Conservation (phyloP, 2,888 invertebrate genomes). For the Thereva nobilitata region DNA sequence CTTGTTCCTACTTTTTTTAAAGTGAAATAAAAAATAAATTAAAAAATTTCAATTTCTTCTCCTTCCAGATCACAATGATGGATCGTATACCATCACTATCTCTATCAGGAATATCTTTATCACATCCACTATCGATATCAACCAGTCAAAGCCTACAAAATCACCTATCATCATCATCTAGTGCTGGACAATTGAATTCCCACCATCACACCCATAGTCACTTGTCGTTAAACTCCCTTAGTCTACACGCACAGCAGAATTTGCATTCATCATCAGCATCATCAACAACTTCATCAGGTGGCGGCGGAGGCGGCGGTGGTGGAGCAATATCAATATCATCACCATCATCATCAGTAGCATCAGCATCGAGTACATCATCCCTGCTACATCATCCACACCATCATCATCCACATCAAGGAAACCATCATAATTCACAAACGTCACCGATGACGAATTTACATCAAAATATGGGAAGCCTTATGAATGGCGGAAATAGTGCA, state of each 20-base stretch:
- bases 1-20: no score
- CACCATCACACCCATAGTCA: constrained; percentile 50
- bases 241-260: constrained; percentile 45
- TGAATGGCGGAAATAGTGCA: constrained; percentile 58
- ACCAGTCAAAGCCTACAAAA: constrained; percentile 52
- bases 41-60: not conserved
- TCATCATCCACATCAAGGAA: constrained; percentile 37
- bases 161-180: constrained; percentile 53
- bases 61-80: constrained; percentile 54
- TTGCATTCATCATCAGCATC: constrained; percentile 41
- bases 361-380: constrained; percentile 48
- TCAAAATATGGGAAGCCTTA: constrained; percentile 57
- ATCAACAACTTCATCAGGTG: constrained; percentile 38
- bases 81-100: constrained; percentile 59
- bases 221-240: constrained; percentile 52
- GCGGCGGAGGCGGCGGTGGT: constrained; percentile 3
- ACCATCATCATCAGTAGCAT: constrained; percentile 42
- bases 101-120: constrained; percentile 57
- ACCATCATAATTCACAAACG: constrained; percentile 54
- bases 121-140: constrained; percentile 56
- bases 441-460: constrained; percentile 58
- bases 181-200: constrained; percentile 44
- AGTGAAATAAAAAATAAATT: no score
- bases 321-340: constrained; percentile 30
- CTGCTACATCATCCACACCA: constrained; percentile 47